Percentiles rank a stretch among this genome's conserved stretches.
phyloP scores from a whole-genome alignment of 1,140 invertebrate genomes.

The Acromyrmex charruanus region DNA sequence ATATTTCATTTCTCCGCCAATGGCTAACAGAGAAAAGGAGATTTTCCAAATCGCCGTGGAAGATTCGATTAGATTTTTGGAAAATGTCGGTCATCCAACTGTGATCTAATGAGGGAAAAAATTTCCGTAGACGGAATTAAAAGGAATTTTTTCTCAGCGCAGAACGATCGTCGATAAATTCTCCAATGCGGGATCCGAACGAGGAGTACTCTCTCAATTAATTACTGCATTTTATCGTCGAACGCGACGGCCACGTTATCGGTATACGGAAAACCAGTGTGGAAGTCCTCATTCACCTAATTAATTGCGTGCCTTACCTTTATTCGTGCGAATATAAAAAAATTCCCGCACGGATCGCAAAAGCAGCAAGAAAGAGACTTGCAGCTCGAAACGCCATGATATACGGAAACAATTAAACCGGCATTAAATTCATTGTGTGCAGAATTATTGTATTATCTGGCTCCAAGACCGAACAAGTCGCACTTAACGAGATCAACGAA shows the following conservation, averaged over 20 bases:
- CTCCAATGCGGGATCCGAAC: conserved; percentile 4
- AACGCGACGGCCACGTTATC: neutral
- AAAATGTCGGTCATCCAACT: conserved; percentile 7
- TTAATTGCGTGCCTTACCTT: conserved; percentile 66
- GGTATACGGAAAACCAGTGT: conserved; percentile 3
- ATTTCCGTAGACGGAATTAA: conserved; percentile 46
- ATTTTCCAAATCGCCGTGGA: conserved; percentile 31
- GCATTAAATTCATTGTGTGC: neutral
- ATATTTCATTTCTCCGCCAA: neutral
- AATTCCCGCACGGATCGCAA: conserved; percentile 36
- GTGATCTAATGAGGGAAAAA: conserved; percentile 63
- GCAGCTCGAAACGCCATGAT: conserved; percentile 4
- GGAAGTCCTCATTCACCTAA: conserved; percentile 60
- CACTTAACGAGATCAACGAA: neutral
- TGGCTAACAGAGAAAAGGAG: conserved; percentile 9
- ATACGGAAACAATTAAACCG: conserved; percentile 43
- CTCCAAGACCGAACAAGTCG: neutral
- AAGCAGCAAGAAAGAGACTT: neutral
- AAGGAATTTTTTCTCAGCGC: conserved; percentile 23
- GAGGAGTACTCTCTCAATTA: conserved; percentile 65
- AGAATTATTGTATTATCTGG: conserved; percentile 26
- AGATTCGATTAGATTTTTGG: conserved; percentile 36
- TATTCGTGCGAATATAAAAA: conserved; percentile 38
- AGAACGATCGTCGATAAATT: conserved; percentile 65
- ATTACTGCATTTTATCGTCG: conserved; percentile 76